A percentile compares a stretch with the other conserved stretches of the same genome.
phyloP scores from a whole-genome alignment of 2,888 invertebrate species.

The Cylindroiulus punctatus region DNA sequence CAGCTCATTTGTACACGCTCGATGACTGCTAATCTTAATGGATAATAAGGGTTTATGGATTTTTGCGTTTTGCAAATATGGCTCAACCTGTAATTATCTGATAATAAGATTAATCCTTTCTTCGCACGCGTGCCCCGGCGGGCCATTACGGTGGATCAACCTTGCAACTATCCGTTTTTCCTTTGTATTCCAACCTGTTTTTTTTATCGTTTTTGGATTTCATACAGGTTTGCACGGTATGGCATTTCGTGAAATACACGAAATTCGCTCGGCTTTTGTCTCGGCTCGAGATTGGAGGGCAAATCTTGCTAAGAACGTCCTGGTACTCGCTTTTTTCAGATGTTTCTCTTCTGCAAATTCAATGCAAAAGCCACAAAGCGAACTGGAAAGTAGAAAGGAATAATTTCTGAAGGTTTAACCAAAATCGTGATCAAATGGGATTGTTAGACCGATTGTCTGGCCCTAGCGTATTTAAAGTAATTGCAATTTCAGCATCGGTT shows the following conservation, averaged over 20 bases:
- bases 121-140: neutral
- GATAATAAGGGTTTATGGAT: neutral
- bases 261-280: neutral
- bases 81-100: neutral
- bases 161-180: constrained; percentile 2
- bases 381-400: no score
- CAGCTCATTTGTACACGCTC: neutral
- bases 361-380: neutral
- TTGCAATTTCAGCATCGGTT: no score
- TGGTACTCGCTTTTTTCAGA: neutral
- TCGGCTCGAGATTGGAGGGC: neutral
- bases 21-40: neutral
- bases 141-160: neutral
- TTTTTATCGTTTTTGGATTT: neutral
- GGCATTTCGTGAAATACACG: neutral
- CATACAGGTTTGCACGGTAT: neutral
- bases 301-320: constrained; percentile 18
- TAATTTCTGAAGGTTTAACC: no score
- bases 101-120: constrained; percentile 30
- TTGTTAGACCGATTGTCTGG: no score
- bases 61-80: neutral
- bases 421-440: no score
- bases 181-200: neutral
- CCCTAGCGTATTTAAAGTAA: no score
- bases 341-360: neutral